Evolutionary conservation across 2,113 vertebrate species (phyloP).

Genomic region (Kryptolebias marmoratus): DNA sequence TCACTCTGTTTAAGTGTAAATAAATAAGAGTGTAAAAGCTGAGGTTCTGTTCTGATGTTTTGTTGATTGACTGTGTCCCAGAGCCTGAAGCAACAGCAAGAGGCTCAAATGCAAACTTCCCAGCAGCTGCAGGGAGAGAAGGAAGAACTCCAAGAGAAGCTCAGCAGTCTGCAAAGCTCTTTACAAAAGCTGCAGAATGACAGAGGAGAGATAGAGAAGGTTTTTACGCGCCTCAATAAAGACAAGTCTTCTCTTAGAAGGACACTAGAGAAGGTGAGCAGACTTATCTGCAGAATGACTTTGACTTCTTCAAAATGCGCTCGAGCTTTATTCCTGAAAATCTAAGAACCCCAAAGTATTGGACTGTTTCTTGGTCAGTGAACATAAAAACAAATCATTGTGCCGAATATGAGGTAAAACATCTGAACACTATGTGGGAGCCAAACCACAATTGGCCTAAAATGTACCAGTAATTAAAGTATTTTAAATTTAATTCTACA

Average conservation of each 20-base stretch:
- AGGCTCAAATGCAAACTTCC: conserved; percentile 49
- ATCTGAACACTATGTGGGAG: conserved; percentile 27
- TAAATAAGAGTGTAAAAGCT: background rate
- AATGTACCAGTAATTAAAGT: conserved; percentile 52
- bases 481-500: conserved; percentile 50
- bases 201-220: conserved; percentile 68
- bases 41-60: conserved; percentile 20
- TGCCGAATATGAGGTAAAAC: conserved; percentile 48
- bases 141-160: conserved; percentile 63
- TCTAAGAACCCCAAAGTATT: conserved; percentile 12
- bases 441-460: conserved; percentile 64
- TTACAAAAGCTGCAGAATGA: conserved; percentile 73
- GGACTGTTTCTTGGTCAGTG: conserved; percentile 35
- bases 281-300: background rate
- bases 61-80: conserved; percentile 43
- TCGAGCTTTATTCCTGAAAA: conserved; percentile 3
- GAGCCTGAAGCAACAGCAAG: conserved; percentile 66
- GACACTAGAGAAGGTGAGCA: conserved; percentile 79
- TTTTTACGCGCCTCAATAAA: conserved; percentile 68
- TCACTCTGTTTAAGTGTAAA: background rate
- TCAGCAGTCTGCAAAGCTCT: conserved; percentile 59
- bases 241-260: conserved; percentile 77
- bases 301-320: no score
- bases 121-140: conserved; percentile 65
- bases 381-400: conserved; percentile 26